phyloP scores from a whole-genome alignment of 2,113 vertebrate genomes.

The Megaceryle maxima region DNA sequence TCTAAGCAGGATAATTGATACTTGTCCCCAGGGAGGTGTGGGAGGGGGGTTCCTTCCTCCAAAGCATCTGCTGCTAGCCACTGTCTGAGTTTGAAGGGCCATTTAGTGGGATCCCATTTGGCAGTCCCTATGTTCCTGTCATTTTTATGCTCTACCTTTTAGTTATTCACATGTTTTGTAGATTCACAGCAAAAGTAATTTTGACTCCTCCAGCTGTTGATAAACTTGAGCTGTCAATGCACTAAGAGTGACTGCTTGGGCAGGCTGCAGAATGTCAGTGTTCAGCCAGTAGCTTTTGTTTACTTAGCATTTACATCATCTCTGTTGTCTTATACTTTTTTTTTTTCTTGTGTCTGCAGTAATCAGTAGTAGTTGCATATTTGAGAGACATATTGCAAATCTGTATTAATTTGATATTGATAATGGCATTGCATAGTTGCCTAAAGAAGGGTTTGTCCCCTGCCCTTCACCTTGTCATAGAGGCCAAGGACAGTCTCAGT shows the following conservation, averaged over 20 bases:
- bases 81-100: conserved; percentile 23
- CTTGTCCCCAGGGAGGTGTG: conserved; percentile 1
- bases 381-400: background rate
- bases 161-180: conserved; percentile 20
- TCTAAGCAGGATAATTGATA: conserved; percentile 48
- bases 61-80: conserved; percentile 48
- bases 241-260: background rate
- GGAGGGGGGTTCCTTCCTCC: conserved; percentile 24
- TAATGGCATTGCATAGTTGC: background rate
- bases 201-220: conserved; percentile 58
- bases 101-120: conserved; percentile 25
- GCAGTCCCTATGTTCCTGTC: conserved; percentile 15
- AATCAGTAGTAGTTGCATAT: background rate
- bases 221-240: conserved; percentile 31
- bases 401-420: background rate
- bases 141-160: conserved; percentile 36
- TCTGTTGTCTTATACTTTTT: background rate
- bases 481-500: background rate
- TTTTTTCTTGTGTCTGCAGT: background rate
- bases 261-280: background rate
- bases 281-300: conserved; percentile 27
- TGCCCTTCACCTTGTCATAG: background rate
- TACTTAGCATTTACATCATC: conserved; percentile 19
- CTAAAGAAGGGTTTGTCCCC: background rate
- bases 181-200: background rate